These are phyloP conservation scores for Apodemia mormo DNA, from an alignment of 2,888 invertebrate genomes.

Conservation along the genomic window DNA sequence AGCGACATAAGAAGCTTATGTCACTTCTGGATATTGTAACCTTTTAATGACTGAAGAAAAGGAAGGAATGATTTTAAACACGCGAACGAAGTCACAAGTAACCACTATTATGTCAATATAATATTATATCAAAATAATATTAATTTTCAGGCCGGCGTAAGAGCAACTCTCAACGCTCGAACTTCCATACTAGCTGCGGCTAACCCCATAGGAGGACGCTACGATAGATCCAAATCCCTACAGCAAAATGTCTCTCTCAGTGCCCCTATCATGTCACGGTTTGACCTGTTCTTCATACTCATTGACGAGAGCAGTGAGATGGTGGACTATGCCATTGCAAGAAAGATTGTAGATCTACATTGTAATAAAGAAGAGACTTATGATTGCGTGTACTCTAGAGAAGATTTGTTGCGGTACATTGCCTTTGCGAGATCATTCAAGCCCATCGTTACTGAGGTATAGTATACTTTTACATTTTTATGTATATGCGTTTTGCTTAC, in stretches of 20 bases:
- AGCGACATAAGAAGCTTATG: too few species aligned
- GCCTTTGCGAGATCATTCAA: conserved; percentile 98
- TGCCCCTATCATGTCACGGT: conserved; percentile 99
- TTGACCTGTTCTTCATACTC: conserved; percentile 98
- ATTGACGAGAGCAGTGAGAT: conserved; percentile 95
- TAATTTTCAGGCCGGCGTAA: conserved; percentile 90
- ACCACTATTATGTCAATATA: too few species aligned
- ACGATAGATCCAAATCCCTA: conserved; percentile 95
- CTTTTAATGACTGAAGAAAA: too few species aligned
- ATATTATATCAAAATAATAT: neutral
- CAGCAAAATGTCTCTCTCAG: conserved; percentile 96
- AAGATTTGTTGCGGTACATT: conserved; percentile 97
- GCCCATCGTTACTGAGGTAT: conserved; percentile 89
- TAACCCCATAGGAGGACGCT: conserved; percentile 98
- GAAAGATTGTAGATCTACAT: conserved; percentile 97
- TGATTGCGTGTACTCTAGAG: conserved; percentile 91
- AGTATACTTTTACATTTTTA: conserved; percentile 36
- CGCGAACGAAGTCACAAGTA: too few species aligned
- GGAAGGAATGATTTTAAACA: too few species aligned
- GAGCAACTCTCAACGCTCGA: conserved; percentile 98
- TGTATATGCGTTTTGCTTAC: too few species aligned
- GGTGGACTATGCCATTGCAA: conserved; percentile 97
- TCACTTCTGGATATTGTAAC: too few species aligned
- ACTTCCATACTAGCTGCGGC: conserved; percentile 99
- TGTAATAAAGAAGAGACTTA: conserved; percentile 90